Base-by-base conservation (phyloP, 2,797 vertebrate species). In the Columba guinea region DNA sequence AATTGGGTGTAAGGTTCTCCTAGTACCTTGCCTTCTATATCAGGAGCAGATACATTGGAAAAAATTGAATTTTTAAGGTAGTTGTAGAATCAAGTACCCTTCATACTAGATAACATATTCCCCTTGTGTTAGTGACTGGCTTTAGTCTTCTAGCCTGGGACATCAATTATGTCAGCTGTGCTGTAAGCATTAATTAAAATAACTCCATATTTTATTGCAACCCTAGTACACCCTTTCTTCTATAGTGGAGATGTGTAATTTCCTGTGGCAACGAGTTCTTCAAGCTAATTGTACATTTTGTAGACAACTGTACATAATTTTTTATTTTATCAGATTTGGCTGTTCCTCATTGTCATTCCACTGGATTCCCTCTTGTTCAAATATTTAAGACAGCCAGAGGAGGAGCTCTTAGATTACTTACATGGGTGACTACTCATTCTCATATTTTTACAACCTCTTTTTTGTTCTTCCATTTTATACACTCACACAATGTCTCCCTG, bases 271-370 rank as follows among this genome's bases (percentile, higher is more conserved):
- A 70, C 74, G 68, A 90, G 53, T 80, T 95, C 86, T 93, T 59
- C 41, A 65, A 64, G 52, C 79, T 94, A 95, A 93, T 93, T 90
- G 48, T 67, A 84, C 51, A 84, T 84, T 91, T 85, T 81, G 62
- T 88, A 75, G 71, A 55, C 78, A 93, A 93, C 90, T 91, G 79
- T 71, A 84, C 79, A 88, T 84, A 84, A 95, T 96, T 93, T 82
- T 80, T 21, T 70, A 60, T 91, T 93, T 96, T 91, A 86, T 69
- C 58, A 55, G 46, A 48, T 89, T 92, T 86, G 58, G 78, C 53
- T 89, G 21, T 69, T 87, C 20, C 41, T 78, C 21, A 52, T 89
- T 92, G 60, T 71, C 48, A 83, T 81, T 92, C 83, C 79, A 58
- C 35, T 81, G 68, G 27, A 41, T 69, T 35, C 21, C n/a, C 37